Evolutionary conservation across 2,888 invertebrate species (phyloP), one percentile per base, ranked within the genome.

Genomic region (Smittia aterrima): DNA sequence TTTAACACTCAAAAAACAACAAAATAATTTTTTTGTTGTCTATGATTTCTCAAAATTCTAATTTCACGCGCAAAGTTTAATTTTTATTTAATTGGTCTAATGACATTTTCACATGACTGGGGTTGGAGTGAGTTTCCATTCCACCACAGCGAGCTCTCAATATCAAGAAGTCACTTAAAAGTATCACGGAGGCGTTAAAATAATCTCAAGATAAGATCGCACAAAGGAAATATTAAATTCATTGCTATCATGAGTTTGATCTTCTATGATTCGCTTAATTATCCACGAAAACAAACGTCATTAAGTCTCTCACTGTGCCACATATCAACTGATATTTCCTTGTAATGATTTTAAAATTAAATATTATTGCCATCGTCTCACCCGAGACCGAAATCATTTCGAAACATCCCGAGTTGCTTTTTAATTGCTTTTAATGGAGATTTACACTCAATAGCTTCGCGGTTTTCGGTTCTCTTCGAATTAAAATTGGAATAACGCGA

Each of bases 121-220:
- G 27, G 25, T 27, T 27, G 11, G 20, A 22, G 54, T 71, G 58
- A 7, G 58, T 58, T 58, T 58, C 58, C 9, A 58, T 58, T 58
- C 22, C 22, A 22, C 11, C 16, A 47, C 47, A 11, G 47, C 11
- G 16, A 47, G 47, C 47, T 70, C 18, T 18, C n/a, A 32, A 25
- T 38, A 67, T 38, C 27, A 20, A 11, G 25, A 58, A 58, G 58
- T 71, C 71, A 58, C 18, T 71, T 72, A 72, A 72, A 72, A 62
- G 58, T 72, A 72, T 72, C 72, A 72, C 62, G 54, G 72, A 72
- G 72, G 72, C 72, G 72, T 72, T 72, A 72, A 72, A 72, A 72
- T 72, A 54, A 72, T 72, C 72, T 32, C 16, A 11, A 58, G 72
- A 72, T 72, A 72, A 72, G n/a, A 72, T 72, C 64, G n/a, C 9